Evolutionary conservation across 2,113 vertebrate genomes (phyloP), one percentile per base, ranked within the genome.

Genomic region (Amblyopsis rosae): DNA sequence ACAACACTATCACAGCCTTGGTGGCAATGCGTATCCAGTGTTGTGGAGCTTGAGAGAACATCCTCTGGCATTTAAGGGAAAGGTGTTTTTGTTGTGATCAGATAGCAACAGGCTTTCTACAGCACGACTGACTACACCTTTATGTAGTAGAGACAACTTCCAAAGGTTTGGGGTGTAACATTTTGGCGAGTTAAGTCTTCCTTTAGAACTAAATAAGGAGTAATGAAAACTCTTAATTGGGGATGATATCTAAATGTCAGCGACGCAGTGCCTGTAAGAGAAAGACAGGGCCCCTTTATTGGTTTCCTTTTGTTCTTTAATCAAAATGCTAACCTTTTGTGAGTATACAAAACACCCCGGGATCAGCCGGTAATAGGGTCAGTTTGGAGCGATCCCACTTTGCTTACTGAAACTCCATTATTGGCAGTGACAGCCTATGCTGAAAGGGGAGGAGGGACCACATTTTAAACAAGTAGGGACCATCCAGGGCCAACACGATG

Each of bases 241-340:
- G 12, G n/a, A 10, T 17, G 63, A 58, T 32, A 26, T 65, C 46
- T 51, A 79, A 74, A 78, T 75, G 66, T 70, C 72, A 57, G 13
- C 3, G 26, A 26, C 26, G 2, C 12, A 9, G 57, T 56, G 59
- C 55, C 19, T 11, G 17, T 1, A 26, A 58, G 9, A 32, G 3
- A 32, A 9, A 12, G 12, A 19, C 9, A 32, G 56, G 56, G 13
- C 13, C 13, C n/a, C 11, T 12, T 50, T 62, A 41, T 41, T 41
- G 35, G 4, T 41, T 41, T 8, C 35, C 35, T 15, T 10, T 35
- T 32, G 62, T 70, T 0, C 45, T 62, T 45, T 15, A n/a, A n/a
- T n/a, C 51, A 19, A 3, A 26, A 47, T 60, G 9, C 9, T 1
- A 49, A 35, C 16, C 17, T 55, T 79, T 57, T 45, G 60, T 53